A percentile compares a stretch with the other conserved stretches of the same genome.
These are phyloP conservation scores for Thecophora atra DNA, from an alignment of 2,888 invertebrate genomes.

Conservation along the genomic window DNA sequence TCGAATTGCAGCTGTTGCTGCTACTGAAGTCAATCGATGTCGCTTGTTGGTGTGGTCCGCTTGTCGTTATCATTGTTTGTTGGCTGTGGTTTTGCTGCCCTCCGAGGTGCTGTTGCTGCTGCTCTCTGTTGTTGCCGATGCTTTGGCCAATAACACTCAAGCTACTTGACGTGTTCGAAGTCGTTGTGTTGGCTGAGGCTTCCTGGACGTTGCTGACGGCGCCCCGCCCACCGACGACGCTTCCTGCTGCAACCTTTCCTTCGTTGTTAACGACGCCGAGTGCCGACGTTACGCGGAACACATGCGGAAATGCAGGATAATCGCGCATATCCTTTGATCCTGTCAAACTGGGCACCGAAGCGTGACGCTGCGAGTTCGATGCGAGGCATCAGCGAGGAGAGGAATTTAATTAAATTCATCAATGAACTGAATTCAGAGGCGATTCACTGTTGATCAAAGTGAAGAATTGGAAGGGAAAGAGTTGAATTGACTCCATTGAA, in stretches of 20 bases:
- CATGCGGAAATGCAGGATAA: conserved; percentile 62
- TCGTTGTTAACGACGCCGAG: conserved; percentile 57
- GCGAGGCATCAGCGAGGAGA: neutral
- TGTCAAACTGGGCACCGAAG: neutral
- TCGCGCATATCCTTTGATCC: conserved; percentile 56
- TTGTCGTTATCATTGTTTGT: neutral
- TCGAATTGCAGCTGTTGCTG: too few relatives aligned
- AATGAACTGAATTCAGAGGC: neutral
- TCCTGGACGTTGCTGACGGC: conserved; percentile 9
- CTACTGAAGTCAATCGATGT: too few relatives aligned
- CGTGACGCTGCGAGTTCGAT: neutral
- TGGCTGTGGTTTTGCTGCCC: conserved; percentile 35
- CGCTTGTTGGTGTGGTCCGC: conserved; percentile 27
- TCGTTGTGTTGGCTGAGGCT: conserved; percentile 29
- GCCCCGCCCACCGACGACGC: conserved; percentile 16
- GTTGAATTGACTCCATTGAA: too few relatives aligned
- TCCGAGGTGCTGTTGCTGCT: conserved; percentile 42
- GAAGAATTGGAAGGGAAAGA: neutral
- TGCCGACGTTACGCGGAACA: conserved; percentile 61
- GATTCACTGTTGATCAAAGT: neutral
- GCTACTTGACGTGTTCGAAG: conserved; percentile 36
- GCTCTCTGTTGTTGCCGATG: conserved; percentile 37
- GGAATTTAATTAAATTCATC: neutral
- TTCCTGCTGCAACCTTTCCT: conserved; percentile 40
- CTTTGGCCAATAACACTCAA: neutral